Conservation (phyloP, 2,113 vertebrate genomes). For the Thunnus maccoyii region DNA sequence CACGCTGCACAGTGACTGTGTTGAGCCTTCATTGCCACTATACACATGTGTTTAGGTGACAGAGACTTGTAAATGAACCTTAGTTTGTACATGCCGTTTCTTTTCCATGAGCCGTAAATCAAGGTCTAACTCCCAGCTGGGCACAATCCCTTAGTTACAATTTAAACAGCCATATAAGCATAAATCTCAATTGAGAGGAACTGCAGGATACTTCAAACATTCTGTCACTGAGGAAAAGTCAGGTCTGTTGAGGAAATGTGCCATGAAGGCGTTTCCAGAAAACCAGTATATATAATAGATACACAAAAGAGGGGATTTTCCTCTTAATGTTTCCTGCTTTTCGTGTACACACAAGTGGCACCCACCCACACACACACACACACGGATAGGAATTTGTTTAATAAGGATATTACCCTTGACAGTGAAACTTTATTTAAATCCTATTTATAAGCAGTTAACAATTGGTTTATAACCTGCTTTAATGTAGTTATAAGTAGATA, state of each 20-base stretch:
- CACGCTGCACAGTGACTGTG: constrained; percentile 23
- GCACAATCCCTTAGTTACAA: constrained; percentile 10
- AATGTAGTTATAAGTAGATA: too few relatives aligned
- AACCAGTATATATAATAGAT: neutral
- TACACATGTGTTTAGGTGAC: constrained; percentile 68
- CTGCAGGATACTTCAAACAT: neutral
- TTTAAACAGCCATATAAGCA: constrained; percentile 34
- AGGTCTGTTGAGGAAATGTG: neutral
- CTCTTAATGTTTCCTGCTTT: constrained; percentile 2
- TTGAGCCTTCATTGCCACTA: constrained; percentile 72
- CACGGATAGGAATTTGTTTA: too few relatives aligned
- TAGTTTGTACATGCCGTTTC: constrained; percentile 7
- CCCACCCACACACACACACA: constrained; percentile 1
- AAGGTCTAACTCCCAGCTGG: neutral
- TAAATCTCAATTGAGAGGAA: neutral
- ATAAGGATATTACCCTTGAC: too few relatives aligned
- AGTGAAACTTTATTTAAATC: too few relatives aligned
- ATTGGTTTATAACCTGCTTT: too few relatives aligned
- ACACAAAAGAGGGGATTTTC: neutral
- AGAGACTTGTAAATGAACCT: constrained; percentile 54
- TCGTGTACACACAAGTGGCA: too few relatives aligned
- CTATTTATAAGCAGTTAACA: too few relatives aligned
- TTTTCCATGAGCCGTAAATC: constrained; percentile 26
- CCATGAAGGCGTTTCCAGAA: neutral
- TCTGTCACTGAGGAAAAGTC: neutral